Conservation (phyloP, 1,140 invertebrate genomes). For the Agrypnia vestita region DNA sequence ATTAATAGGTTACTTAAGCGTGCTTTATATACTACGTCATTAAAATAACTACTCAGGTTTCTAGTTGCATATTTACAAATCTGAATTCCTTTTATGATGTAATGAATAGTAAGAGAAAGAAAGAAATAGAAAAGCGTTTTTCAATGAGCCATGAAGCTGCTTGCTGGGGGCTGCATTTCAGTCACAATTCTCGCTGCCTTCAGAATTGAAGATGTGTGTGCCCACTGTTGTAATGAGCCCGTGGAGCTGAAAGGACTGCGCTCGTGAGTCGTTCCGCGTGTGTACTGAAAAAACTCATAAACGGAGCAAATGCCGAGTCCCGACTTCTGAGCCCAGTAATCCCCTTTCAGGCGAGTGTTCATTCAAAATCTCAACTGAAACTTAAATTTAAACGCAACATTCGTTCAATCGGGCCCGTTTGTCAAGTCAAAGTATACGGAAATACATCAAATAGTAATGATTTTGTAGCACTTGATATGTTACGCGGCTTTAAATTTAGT, state of each 20-base stretch:
- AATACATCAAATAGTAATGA: too few relatives aligned
- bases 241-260: conserved; percentile 31
- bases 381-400: conserved; percentile 31
- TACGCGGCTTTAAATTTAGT: too few relatives aligned
- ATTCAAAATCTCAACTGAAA: conserved; percentile 26
- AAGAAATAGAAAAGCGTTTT: conserved; percentile 26
- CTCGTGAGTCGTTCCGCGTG: not conserved
- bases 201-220: conserved; percentile 53
- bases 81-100: conserved; percentile 14
- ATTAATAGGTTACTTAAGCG: too few relatives aligned
- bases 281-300: conserved; percentile 11
- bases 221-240: conserved; percentile 56
- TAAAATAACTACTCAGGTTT: too few relatives aligned
- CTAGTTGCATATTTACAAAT: too few relatives aligned
- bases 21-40: too few relatives aligned
- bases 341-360: not conserved
- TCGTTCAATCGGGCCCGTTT: not conserved
- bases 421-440: too few relatives aligned
- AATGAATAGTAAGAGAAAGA: conserved; percentile 13
- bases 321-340: conserved; percentile 15
- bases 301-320: not conserved
- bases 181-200: conserved; percentile 45
- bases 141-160: conserved; percentile 12
- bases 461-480: too few relatives aligned
- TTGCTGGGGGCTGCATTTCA: conserved; percentile 28